Evolutionary conservation across 1,140 invertebrate species (phyloP), one percentile per base, ranked within the genome.

Genomic region (Drosophila trapezifrons): DNA sequence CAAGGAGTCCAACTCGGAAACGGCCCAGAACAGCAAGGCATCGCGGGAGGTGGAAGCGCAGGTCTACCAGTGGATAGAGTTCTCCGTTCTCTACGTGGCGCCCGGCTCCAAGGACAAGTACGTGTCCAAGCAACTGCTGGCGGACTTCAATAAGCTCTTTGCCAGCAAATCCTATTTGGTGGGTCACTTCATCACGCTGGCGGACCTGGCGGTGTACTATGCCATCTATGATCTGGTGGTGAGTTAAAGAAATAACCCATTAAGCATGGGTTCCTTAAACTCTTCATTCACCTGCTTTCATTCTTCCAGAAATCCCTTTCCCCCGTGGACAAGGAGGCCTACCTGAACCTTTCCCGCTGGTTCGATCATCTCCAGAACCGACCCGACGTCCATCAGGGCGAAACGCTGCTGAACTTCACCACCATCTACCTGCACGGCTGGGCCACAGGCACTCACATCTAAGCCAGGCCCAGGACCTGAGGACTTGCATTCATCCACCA

Each of bases 321-420:
- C 1, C 92, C 93, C 20, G 92, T 94, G 65, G 94, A 95, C 4
- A 95, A 95, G 62, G 94, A 94, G 63, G 93, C 93, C 66, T 94
- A 93, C 55, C 59, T 95, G n/a, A 93, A 95, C 78, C 89, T 95
- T 0, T 95, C 94, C 4, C 93, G 95, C 66, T 95, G 95, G 95
- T 95, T 94, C 77, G 94, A 95, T 76, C 94, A 95, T 80, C 90
- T 95, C 65, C 95, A 95, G 66, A 93, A 95, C 79, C 93, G 95
- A 67, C 90, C 93, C 8, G 92, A 93, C 74, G 81, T 95, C 29
- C 91, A 94, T 47, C 93, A 94, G 60, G 93, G 93, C 58, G 92
- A 94, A 70, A 90, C 93, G 38, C 27, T 94, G 15, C 92, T 95
- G 18, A 93, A 95, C 80, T 95, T 95, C 45, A 92, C 92, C 32